Percentiles rank a stretch among this genome's conserved stretches.
Evolutionary conservation across 1,140 invertebrate species (phyloP).

Genomic region (Drosophila tsacasi): DNA sequence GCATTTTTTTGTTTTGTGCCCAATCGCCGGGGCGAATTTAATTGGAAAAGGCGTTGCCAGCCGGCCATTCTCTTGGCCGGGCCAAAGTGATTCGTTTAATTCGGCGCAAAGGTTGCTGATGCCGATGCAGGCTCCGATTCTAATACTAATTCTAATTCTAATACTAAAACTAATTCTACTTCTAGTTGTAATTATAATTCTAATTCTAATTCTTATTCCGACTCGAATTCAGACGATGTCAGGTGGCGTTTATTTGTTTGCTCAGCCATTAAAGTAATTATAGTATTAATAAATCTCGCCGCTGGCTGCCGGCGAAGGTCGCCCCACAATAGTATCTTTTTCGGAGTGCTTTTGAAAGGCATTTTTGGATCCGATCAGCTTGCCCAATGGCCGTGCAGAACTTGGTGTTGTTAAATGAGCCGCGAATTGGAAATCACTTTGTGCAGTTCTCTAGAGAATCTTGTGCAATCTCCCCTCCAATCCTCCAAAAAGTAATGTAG

Average conservation of each 20-base stretch:
- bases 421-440: constrained; percentile 45
- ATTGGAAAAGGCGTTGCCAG: constrained; percentile 65
- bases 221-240: constrained; percentile 11
- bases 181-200: background rate
- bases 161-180: background rate
- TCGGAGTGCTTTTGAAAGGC: constrained; percentile 41
- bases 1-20: constrained; percentile 35
- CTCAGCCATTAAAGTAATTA: constrained; percentile 30
- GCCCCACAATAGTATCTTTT: constrained; percentile 34
- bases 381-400: constrained; percentile 47
- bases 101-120: constrained; percentile 21
- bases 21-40: constrained; percentile 54
- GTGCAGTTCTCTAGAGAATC: background rate
- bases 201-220: constrained; percentile 4
- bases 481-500: background rate
- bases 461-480: constrained; percentile 23
- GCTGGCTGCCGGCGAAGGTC: constrained; percentile 28
- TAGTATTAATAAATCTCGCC: constrained; percentile 43
- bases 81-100: constrained; percentile 22
- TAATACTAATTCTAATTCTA: background rate
- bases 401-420: constrained; percentile 37
- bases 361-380: constrained; percentile 33
- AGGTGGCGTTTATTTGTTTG: constrained; percentile 37
- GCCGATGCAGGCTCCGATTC: background rate
- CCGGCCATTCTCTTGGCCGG: constrained; percentile 26